Evolutionary conservation across 92 coral and sea anemone genomes (phyloP).

Genomic region (Metridium senile): DNA sequence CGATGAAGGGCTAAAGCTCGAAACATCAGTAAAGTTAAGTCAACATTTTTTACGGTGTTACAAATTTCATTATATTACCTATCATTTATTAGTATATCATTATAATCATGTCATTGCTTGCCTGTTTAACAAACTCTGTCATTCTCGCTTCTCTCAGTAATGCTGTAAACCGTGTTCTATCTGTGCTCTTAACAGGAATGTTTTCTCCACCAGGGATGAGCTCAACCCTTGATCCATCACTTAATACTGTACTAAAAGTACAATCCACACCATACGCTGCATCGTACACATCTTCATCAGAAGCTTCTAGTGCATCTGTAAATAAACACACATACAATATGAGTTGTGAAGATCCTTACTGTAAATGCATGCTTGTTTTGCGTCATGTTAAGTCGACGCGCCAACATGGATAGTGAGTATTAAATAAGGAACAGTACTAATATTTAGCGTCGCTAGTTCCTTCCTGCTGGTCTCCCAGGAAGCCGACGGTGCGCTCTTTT

Average conservation of each 20-base stretch:
- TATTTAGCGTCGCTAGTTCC: no score
- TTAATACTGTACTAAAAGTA: constrained; percentile 78
- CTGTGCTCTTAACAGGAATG: constrained; percentile 59
- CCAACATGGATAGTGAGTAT: no score
- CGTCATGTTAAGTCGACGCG: no score
- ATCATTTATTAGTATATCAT: no score
- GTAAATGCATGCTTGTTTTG: not conserved
- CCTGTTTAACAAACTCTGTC: constrained; percentile 87
- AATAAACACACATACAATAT: not conserved
- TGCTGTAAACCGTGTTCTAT: constrained; percentile 64
- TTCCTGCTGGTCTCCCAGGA: no score
- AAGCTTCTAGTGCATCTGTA: constrained; percentile 77
- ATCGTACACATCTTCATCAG: constrained; percentile 65
- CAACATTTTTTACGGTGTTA: no score
- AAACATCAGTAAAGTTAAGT: no score
- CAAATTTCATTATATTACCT: no score
- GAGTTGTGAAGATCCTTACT: not conserved
- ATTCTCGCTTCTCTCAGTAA: constrained; percentile 78
- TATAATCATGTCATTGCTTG: constrained; percentile 11
- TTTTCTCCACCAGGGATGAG: constrained; percentile 71
- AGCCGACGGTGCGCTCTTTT: no score
- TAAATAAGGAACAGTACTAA: no score
- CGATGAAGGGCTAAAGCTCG: no score
- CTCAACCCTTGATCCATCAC: constrained; percentile 78
- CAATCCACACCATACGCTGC: constrained; percentile 71